Conservation (phyloP, 2,888 invertebrate species). For the Cataglyphis altisquamis region DNA sequence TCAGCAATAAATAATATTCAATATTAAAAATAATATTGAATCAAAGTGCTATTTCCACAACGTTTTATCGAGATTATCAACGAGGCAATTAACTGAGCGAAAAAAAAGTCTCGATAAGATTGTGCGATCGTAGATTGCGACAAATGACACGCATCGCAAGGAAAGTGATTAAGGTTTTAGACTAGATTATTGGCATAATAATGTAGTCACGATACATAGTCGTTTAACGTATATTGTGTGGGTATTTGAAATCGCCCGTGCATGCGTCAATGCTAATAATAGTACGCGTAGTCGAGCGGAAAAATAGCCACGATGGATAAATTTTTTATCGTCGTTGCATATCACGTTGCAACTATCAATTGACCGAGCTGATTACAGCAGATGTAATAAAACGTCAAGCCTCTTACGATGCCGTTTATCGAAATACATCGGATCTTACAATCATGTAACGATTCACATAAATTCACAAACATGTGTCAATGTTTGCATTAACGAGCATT, state of each 20-base stretch:
- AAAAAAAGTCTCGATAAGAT: slow-evolving; percentile 3
- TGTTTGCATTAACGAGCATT: background rate
- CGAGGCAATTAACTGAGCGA: slow-evolving; percentile 15
- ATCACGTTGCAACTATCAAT: slow-evolving; percentile 32
- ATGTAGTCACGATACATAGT: slow-evolving; percentile 5
- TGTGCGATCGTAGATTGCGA: background rate
- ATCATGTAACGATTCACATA: background rate
- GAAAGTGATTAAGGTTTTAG: slow-evolving; percentile 18
- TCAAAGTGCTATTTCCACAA: slow-evolving; percentile 13
- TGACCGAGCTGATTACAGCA: slow-evolving; percentile 28
- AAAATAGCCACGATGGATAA: slow-evolving; percentile 41
- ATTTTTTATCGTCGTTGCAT: slow-evolving; percentile 42
- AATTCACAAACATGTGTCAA: background rate
- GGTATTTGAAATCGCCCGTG: slow-evolving; percentile 39
- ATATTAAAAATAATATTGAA: background rate
- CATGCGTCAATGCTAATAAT: slow-evolving; percentile 45
- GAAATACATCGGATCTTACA: slow-evolving; percentile 18
- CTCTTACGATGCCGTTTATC: slow-evolving; percentile 42
- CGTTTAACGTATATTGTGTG: slow-evolving; percentile 11
- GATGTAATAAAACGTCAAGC: slow-evolving; percentile 14
- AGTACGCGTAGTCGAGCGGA: slow-evolving; percentile 47
- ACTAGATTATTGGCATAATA: slow-evolving; percentile 20
- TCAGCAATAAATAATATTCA: background rate
- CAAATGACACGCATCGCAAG: background rate
- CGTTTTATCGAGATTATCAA: slow-evolving; percentile 41